Evolutionary conservation across 1,140 invertebrate genomes (phyloP).

Genomic region (Limonius californicus): DNA sequence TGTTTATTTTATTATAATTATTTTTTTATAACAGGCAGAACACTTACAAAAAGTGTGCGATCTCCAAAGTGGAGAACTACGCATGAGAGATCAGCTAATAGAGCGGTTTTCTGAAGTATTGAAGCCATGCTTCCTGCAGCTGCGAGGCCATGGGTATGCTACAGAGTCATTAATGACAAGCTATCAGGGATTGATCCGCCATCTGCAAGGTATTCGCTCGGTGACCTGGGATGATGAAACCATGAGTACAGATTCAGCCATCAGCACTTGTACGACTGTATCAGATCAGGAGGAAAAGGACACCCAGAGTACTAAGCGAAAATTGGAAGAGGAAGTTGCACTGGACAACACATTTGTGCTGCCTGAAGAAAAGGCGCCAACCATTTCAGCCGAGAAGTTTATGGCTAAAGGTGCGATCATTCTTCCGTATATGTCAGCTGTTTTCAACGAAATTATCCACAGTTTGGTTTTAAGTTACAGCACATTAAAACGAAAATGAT

Average conservation of each 20-base stretch:
- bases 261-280: constrained; percentile 24
- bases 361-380: constrained; percentile 22
- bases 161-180: constrained; percentile 27
- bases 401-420: constrained; percentile 28
- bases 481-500: neutral
- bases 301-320: constrained; percentile 7
- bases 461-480: constrained; percentile 16
- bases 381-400: neutral
- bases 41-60: constrained; percentile 26
- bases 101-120: constrained; percentile 30
- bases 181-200: constrained; percentile 33
- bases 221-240: constrained; percentile 50
- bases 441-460: constrained; percentile 23
- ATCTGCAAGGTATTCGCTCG: constrained; percentile 47
- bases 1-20: no score
- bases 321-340: neutral
- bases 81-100: constrained; percentile 28
- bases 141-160: constrained; percentile 32
- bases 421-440: constrained; percentile 28
- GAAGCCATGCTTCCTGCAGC: constrained; percentile 30
- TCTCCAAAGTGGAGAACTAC: constrained; percentile 31
- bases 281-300: constrained; percentile 20
- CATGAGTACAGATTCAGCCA: constrained; percentile 31
- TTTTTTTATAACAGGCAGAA: constrained; percentile 31
- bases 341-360: neutral